phyloP scores from a whole-genome alignment of 2,888 invertebrate species.

The Himalopsyche anomala region DNA sequence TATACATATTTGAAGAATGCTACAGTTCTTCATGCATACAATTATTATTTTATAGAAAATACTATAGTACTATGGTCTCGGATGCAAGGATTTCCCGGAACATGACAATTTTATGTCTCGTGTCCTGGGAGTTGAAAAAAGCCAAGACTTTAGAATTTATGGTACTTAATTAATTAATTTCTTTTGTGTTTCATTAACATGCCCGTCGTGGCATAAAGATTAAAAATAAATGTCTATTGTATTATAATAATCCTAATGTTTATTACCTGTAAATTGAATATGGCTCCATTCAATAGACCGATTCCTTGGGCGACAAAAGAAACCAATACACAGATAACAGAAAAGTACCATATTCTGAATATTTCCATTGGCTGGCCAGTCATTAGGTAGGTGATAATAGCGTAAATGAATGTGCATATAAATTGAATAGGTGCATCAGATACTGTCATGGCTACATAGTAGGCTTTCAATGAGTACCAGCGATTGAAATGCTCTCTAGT shows the following conservation, averaged over 20 bases:
- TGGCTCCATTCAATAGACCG: conserved; percentile 90
- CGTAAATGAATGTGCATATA: conserved; percentile 85
- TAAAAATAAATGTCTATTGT: no score
- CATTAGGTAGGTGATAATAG: conserved; percentile 88
- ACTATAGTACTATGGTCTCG: no score
- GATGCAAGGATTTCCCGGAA: no score
- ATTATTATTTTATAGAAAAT: no score
- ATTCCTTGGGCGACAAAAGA: conserved; percentile 91
- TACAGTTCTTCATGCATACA: no score
- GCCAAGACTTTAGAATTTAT: no score
- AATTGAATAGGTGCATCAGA: conserved; percentile 90
- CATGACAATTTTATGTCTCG: no score
- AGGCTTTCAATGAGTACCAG: conserved; percentile 91
- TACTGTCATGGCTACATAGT: conserved; percentile 86
- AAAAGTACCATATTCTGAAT: conserved; percentile 83
- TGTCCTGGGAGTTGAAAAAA: no score
- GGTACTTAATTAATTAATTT: no score
- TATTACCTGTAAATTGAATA: conserved; percentile 85
- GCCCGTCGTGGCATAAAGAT: no score
- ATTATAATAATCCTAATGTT: background rate
- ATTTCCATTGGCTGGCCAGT: conserved; percentile 90
- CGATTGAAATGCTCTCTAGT: conserved; percentile 91
- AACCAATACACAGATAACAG: conserved; percentile 84
- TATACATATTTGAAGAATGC: no score
- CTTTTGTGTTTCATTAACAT: no score